Evolutionary conservation across 2,888 invertebrate species (phyloP).

Genomic region (Trachelus troglodyta): DNA sequence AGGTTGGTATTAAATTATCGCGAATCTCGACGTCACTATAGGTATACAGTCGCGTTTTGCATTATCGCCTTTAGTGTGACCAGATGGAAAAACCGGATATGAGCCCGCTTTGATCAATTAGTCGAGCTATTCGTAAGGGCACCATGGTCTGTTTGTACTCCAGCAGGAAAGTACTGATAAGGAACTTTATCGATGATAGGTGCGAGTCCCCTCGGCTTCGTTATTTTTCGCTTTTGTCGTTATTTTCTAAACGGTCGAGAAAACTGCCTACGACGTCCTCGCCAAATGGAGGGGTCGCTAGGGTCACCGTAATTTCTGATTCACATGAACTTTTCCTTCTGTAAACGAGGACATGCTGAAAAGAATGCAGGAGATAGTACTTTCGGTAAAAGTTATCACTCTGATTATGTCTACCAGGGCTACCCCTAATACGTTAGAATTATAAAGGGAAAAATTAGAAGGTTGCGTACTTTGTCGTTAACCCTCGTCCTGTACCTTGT

Average conservation of each 20-base stretch:
- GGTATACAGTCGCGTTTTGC: not conserved
- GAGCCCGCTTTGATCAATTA: not conserved
- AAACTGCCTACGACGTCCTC: not conserved
- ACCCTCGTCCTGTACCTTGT: not conserved
- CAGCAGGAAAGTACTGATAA: not conserved
- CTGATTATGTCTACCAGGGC: not conserved
- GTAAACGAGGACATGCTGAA: not conserved
- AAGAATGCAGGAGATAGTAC: not conserved
- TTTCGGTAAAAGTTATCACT: not conserved
- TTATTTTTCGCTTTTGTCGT: not conserved
- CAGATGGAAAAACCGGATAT: not conserved
- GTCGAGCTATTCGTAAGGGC: not conserved
- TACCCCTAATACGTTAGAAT: not conserved
- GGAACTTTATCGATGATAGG: not conserved
- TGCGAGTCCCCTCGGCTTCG: not conserved
- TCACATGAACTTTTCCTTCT: not conserved
- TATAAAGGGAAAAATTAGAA: not conserved
- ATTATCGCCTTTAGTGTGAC: not conserved
- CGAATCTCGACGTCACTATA: not conserved
- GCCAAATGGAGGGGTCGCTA: not conserved
- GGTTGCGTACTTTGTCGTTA: not conserved
- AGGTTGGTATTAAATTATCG: conserved; percentile 8
- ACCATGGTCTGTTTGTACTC: not conserved
- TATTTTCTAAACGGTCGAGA: not conserved
- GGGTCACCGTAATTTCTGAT: not conserved